These are phyloP conservation scores for Synanthedon myopaeformis DNA, from an alignment of 2,888 invertebrate genomes.

Conservation along the genomic window DNA sequence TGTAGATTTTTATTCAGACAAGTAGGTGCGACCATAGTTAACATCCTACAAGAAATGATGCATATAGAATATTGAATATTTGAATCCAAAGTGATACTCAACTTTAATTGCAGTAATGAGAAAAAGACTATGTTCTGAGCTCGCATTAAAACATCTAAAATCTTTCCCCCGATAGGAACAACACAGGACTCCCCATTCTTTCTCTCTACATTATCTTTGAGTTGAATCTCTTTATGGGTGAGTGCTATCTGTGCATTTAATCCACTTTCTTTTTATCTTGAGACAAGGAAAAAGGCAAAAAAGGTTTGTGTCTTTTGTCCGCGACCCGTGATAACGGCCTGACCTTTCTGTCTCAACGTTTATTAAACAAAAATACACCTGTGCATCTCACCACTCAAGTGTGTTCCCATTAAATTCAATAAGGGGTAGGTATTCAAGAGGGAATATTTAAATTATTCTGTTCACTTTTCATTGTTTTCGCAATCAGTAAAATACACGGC, in stretches of 20 bases:
- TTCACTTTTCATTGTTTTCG: background rate
- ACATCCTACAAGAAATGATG: no score
- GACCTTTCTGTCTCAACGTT: conserved; percentile 42
- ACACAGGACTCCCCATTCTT: conserved; percentile 13
- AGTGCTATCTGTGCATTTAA: conserved; percentile 60
- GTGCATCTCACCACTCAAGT: conserved; percentile 36
- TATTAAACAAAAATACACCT: conserved; percentile 56
- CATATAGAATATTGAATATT: no score
- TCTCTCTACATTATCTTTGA: conserved; percentile 32
- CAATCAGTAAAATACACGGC: background rate
- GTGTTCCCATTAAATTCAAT: conserved; percentile 47
- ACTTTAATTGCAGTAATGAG: background rate
- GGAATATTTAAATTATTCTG: conserved; percentile 7
- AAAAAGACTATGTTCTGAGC: background rate
- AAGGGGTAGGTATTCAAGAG: conserved; percentile 30
- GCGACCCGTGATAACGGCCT: conserved; percentile 39
- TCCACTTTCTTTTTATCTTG: conserved; percentile 60
- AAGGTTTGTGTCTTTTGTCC: conserved; percentile 46
- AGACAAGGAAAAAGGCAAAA: conserved; percentile 42
- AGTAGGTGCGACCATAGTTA: no score
- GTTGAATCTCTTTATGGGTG: conserved; percentile 46
- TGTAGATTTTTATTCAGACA: no score
- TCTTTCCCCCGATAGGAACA: conserved; percentile 10
- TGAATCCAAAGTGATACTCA: background rate
- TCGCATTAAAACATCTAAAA: conserved; percentile 6